Evolutionary conservation across 2,113 vertebrate species (phyloP).

Genomic region (Archilochus colubris): DNA sequence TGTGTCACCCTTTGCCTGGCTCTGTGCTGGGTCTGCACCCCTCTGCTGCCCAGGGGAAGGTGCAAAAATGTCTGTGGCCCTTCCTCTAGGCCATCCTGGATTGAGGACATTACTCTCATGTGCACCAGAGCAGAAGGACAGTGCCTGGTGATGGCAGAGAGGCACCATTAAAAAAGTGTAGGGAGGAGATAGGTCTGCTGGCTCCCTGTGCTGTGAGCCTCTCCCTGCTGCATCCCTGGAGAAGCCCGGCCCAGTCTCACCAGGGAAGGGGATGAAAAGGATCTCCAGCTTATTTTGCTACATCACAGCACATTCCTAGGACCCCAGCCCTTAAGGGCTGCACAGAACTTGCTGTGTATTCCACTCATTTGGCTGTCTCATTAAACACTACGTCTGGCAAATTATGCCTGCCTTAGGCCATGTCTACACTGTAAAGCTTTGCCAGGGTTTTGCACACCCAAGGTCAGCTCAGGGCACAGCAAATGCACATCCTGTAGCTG

Average conservation of each 20-base stretch:
- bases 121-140: not conserved
- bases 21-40: not conserved
- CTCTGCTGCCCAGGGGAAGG: fast-evolving
- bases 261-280: slow-evolving; percentile 33
- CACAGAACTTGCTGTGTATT: slow-evolving; percentile 6
- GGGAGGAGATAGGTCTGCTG: not conserved
- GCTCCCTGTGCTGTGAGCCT: not conserved
- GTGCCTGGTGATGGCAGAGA: not conserved
- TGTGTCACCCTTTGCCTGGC: not conserved
- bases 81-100: not conserved
- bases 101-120: fast-evolving
- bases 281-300: not conserved
- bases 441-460: slow-evolving; percentile 23
- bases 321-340: slow-evolving; percentile 22
- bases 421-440: slow-evolving; percentile 3
- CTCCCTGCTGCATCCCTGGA: not conserved
- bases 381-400: slow-evolving; percentile 51
- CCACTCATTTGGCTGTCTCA: slow-evolving; percentile 48
- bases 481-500: slow-evolving; percentile 13
- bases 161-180: fast-evolving
- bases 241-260: not conserved
- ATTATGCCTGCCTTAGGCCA: slow-evolving; percentile 17
- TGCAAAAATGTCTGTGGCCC: not conserved
- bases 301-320: slow-evolving; percentile 54
- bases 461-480: slow-evolving; percentile 54